Conservation (phyloP, 2,113 vertebrate species). For the Sturnira hondurensis region DNA sequence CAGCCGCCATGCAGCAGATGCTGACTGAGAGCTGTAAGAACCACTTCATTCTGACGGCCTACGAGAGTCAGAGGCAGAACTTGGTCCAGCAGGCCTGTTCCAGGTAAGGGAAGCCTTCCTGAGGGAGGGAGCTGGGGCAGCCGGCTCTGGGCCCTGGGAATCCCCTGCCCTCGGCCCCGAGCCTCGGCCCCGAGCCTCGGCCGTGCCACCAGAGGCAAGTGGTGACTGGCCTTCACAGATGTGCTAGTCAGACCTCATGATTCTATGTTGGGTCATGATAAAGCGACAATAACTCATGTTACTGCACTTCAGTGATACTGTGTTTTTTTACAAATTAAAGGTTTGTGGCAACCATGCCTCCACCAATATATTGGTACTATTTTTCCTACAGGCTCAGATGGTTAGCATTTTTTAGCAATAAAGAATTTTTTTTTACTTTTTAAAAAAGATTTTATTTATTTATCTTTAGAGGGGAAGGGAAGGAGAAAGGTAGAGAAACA, state of each 20-base stretch:
- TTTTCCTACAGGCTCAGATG: background rate
- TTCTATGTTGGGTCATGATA: background rate
- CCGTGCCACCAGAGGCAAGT: background rate
- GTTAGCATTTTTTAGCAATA: background rate
- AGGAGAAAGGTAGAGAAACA: too few species aligned
- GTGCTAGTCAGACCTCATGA: background rate
- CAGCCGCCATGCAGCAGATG: constrained; percentile 97
- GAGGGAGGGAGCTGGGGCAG: background rate
- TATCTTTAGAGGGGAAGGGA: too few species aligned
- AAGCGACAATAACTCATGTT: background rate
- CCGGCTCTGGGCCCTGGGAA: background rate
- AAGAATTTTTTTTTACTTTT: background rate
- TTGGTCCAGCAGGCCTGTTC: constrained; percentile 89
- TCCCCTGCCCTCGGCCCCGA: background rate
- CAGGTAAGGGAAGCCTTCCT: constrained; percentile 82
- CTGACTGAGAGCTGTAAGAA: constrained; percentile 88
- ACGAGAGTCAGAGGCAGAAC: constrained; percentile 85
- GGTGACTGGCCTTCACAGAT: background rate
- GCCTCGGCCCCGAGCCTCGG: background rate
- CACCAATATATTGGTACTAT: background rate
- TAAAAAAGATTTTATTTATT: too few species aligned
- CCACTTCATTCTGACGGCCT: constrained; percentile 87
- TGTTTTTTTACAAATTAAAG: background rate
- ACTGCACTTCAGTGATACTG: background rate
- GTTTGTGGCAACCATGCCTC: background rate